A percentile compares a stretch with the other conserved stretches of the same genome.
These are phyloP conservation scores for Chironomus striatipennis DNA, from an alignment of 1,140 invertebrate species.

Conservation along the genomic window DNA sequence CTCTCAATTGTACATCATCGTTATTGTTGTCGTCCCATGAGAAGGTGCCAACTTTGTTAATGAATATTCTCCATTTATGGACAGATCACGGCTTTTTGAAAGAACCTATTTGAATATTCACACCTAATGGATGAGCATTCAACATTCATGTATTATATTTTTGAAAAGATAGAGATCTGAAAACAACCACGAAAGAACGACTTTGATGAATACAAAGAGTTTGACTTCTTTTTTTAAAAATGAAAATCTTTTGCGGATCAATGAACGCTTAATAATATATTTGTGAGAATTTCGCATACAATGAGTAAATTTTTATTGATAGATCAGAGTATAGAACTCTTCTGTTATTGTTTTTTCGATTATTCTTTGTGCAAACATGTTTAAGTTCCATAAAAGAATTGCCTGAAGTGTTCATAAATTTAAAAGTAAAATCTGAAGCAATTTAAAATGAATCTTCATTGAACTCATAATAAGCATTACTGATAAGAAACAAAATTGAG, in stretches of 20 bases:
- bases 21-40: not conserved
- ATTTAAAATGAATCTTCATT: too few species aligned
- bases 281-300: not conserved
- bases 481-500: too few species aligned
- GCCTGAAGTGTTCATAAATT: too few species aligned
- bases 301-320: not conserved
- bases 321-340: not conserved
- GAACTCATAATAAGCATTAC: too few species aligned
- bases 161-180: not conserved
- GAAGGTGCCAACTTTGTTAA: slow-evolving; percentile 6
- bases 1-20: too few species aligned
- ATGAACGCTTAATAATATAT: not conserved
- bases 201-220: not conserved
- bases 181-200: not conserved
- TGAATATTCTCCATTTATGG: slow-evolving; percentile 13
- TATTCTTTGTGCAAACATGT: too few species aligned
- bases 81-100: not conserved
- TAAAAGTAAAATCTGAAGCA: too few species aligned
- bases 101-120: slow-evolving; percentile 1
- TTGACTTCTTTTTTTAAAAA: not conserved
- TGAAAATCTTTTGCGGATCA: not conserved
- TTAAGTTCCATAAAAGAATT: too few species aligned
- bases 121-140: slow-evolving; percentile 11
- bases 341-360: too few species aligned
- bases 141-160: not conserved